A percentile compares a stretch with the other conserved stretches of the same genome.
Conservation (phyloP, 2,113 vertebrate genomes). For the Salvelinus namaycush region DNA sequence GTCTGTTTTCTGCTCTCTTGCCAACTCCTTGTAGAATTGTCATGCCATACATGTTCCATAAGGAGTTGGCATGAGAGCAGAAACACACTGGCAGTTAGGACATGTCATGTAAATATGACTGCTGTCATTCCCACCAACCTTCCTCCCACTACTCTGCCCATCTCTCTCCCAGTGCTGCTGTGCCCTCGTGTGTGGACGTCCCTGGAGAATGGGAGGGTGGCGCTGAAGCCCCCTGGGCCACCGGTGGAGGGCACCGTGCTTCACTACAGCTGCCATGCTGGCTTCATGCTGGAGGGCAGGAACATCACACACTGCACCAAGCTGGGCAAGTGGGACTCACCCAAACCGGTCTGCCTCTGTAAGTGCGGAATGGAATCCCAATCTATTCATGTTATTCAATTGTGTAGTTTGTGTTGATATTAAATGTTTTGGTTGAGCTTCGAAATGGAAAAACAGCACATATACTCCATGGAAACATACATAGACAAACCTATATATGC, state of each 20-base stretch:
- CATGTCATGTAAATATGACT: too few relatives aligned
- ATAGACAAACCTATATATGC: too few relatives aligned
- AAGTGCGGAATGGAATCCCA: conserved; percentile 47
- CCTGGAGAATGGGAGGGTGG: conserved; percentile 88
- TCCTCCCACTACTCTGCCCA: neutral
- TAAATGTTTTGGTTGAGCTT: too few relatives aligned
- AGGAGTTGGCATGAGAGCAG: too few relatives aligned
- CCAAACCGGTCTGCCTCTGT: conserved; percentile 90
- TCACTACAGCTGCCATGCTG: conserved; percentile 84
- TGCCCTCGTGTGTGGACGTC: conserved; percentile 86
- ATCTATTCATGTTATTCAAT: neutral
- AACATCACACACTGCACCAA: conserved; percentile 87
- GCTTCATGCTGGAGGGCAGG: conserved; percentile 86
- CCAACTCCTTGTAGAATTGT: too few relatives aligned
- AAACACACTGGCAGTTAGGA: too few relatives aligned
- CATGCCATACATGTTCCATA: too few relatives aligned
- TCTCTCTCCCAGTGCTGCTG: conserved; percentile 77
- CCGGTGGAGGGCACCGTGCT: conserved; percentile 85
- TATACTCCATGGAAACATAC: too few relatives aligned
- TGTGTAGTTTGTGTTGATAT: neutral
- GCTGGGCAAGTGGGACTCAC: conserved; percentile 85
- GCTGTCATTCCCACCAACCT: neutral
- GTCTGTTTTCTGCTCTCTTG: too few relatives aligned
- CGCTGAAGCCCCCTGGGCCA: conserved; percentile 70
- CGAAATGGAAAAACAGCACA: too few relatives aligned